phyloP scores from a whole-genome alignment of 2,797 vertebrate genomes.

The Coregonus suidteri region DNA sequence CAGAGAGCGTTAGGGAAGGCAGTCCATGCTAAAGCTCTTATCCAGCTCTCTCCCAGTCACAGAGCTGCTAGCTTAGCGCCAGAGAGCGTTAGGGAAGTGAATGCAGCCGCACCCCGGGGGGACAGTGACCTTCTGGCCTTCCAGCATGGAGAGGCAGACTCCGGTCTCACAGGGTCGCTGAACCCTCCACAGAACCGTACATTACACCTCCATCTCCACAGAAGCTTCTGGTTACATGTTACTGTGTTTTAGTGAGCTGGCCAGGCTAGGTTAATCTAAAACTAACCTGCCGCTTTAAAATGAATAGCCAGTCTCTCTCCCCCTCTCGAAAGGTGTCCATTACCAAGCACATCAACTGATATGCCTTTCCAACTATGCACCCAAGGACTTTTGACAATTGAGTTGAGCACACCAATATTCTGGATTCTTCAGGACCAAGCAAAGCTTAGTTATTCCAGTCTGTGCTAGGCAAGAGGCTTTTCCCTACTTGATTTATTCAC shows the following conservation, averaged over 20 bases:
- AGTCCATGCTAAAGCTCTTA: neutral
- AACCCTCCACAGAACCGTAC: neutral
- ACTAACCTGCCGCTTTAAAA: too few relatives aligned
- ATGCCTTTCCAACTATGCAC: too few relatives aligned
- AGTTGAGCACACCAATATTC: too few relatives aligned
- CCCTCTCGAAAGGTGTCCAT: too few relatives aligned
- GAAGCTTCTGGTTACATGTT: neutral
- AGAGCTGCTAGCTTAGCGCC: neutral
- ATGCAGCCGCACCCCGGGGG: neutral
- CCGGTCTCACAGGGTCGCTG: neutral
- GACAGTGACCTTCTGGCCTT: neutral
- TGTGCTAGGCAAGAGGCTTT: too few relatives aligned
- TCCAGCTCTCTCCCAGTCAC: neutral
- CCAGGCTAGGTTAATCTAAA: too few relatives aligned
- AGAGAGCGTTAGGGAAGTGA: neutral
- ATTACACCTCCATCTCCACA: neutral
- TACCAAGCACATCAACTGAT: too few relatives aligned
- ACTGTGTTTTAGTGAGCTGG: neutral
- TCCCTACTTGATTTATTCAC: neutral
- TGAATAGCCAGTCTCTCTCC: too few relatives aligned
- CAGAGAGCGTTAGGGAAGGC: neutral
- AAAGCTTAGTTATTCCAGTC: too few relatives aligned
- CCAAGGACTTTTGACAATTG: too few relatives aligned
- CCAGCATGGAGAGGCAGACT: neutral
- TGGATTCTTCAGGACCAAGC: too few relatives aligned